Base-by-base conservation (phyloP, 2,797 vertebrate genomes). In the Parauchenoglanis punctatus region DNA sequence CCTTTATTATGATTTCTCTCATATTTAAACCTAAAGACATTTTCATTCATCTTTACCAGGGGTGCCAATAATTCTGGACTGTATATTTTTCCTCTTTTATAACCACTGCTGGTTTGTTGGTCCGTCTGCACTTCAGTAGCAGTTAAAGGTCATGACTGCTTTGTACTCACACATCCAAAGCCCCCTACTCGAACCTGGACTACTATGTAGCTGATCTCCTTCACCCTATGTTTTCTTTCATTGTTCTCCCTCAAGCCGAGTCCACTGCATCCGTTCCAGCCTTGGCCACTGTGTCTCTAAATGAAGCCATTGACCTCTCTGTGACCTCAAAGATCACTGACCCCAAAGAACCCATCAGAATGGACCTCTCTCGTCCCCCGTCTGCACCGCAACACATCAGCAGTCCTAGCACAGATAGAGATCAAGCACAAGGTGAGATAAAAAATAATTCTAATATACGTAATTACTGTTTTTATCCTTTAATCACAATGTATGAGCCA, bases 161-260 rank as follows among this genome's bases (percentile, higher is more conserved):
- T 90, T 90, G 88, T 88, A 83, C 85, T 90, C 61, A 31, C 35
- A 87, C 81, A 56, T 44, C 44, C 81, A 77, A 40, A 54, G 44
- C 80, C 72, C 23, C 35, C 35, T 58, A 46, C 23, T 18, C 1
- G 11, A 28, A 70, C 46, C 63, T 25, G 11, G 20, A 46, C 85
- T 46, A 49, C 28, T 35, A n/a, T n/a, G n/a, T n/a, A 35, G 4
- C 59, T 25, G 18, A 65, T 28, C 25, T 56, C 28, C 28, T 68
- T 68, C 73, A 68, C 63, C 3, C 8, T 12, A 7, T 68, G 5
- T 52, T 25, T 44, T 18, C 40, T 54, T 73, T 44, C 40, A 44
- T 85, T 85, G 81, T 90, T 3, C 23, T 86, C 46, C 86, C 40
- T 84, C 52, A 56, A 95, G 95, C 93, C 86, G 92, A 94, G 84